Evolutionary conservation across 2,113 vertebrate species (phyloP).

Genomic region (Nesogale talazaci): DNA sequence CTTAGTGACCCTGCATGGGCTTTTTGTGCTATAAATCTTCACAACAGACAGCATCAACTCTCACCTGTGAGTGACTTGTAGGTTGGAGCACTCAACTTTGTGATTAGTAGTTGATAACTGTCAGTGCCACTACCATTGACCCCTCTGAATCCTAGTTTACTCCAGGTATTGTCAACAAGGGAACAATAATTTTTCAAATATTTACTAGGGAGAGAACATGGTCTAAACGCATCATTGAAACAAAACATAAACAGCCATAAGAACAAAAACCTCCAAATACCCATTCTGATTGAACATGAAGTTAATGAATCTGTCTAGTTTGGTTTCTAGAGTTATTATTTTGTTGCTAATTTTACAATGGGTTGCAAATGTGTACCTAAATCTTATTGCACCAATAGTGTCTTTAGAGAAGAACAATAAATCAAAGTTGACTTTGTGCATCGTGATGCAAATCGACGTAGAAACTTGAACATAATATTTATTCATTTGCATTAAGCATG

Average conservation of each 20-base stretch:
- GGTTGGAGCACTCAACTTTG: too few relatives aligned
- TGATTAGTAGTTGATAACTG: too few relatives aligned
- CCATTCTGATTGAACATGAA: slow-evolving; percentile 8
- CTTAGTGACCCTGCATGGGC: too few relatives aligned
- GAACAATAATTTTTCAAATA: too few relatives aligned
- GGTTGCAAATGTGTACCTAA: slow-evolving; percentile 75
- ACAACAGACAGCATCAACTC: too few relatives aligned
- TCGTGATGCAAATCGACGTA: slow-evolving; percentile 56
- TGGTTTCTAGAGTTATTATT: slow-evolving; percentile 72
- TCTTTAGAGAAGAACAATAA: slow-evolving; percentile 52
- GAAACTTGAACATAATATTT: slow-evolving; percentile 63
- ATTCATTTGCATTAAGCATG: slow-evolving; percentile 51
- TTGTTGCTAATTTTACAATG: slow-evolving; percentile 71
- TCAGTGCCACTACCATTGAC: too few relatives aligned
- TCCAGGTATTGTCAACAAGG: not conserved
- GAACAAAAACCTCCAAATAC: not conserved
- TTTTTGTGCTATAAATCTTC: too few relatives aligned
- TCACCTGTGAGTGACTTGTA: too few relatives aligned
- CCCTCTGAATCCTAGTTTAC: not conserved
- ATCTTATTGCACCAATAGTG: slow-evolving; percentile 77
- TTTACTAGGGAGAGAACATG: not conserved
- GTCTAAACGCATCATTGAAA: not conserved
- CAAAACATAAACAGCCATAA: not conserved
- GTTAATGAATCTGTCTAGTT: slow-evolving; percentile 61
- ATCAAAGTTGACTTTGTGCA: slow-evolving; percentile 69